Evolutionary conservation across 2,113 vertebrate genomes (phyloP).

Genomic region (Tragelaphus scriptus): DNA sequence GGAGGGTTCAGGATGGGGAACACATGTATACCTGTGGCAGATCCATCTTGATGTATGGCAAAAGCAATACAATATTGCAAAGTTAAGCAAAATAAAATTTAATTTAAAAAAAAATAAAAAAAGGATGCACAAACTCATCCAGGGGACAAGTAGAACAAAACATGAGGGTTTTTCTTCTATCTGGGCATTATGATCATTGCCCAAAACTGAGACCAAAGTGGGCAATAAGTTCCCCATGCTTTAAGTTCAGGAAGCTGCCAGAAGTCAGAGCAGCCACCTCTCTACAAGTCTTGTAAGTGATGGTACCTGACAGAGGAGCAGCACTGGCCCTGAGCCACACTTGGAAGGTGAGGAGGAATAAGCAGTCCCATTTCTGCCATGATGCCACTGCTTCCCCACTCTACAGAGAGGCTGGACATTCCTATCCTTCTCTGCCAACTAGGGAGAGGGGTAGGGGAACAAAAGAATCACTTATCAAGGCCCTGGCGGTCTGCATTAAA

Average conservation of each 20-base stretch:
- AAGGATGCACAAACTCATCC: background rate
- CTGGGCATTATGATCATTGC: background rate
- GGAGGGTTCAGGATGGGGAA: too few relatives aligned
- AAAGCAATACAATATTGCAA: too few relatives aligned
- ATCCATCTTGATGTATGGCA: too few relatives aligned
- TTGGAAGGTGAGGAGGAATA: background rate
- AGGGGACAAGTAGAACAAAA: background rate
- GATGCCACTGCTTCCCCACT: background rate
- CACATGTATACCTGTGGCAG: too few relatives aligned
- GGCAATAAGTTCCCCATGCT: background rate
- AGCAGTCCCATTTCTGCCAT: too few relatives aligned
- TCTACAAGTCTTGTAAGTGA: background rate
- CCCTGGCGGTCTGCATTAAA: background rate
- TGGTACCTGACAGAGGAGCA: background rate
- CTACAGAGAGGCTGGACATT: fast-evolving
- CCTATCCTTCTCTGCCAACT: background rate
- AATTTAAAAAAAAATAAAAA: too few relatives aligned
- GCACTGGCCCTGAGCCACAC: background rate
- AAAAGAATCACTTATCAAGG: background rate
- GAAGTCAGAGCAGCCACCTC: background rate
- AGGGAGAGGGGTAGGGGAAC: background rate
- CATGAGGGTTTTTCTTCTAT: background rate
- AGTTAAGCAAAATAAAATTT: too few relatives aligned
- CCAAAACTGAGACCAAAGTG: background rate
- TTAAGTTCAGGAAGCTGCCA: background rate